Percentiles rank a stretch among this genome's conserved stretches.
Evolutionary conservation across 2,888 invertebrate species (phyloP).

Genomic region (Bhutanitis thaidina): DNA sequence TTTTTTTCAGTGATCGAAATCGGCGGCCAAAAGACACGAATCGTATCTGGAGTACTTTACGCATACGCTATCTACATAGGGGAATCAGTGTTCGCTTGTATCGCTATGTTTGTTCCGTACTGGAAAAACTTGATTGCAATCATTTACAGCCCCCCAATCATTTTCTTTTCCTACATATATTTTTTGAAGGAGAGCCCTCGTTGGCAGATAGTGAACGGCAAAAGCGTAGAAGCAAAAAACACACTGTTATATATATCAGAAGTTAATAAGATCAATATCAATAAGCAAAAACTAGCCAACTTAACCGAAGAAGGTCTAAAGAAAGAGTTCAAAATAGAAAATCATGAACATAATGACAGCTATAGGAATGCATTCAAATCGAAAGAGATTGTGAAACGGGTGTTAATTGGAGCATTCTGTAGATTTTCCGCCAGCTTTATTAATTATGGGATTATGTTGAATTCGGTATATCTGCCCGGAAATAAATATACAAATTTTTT

Average conservation of each 20-base stretch:
- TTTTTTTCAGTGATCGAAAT: conserved; percentile 54
- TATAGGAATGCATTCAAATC: conserved; percentile 44
- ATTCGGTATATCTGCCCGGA: conserved; percentile 60
- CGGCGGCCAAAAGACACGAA: conserved; percentile 40
- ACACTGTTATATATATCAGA: conserved; percentile 42
- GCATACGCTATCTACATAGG: conserved; percentile 55
- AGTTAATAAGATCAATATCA: conserved; percentile 48
- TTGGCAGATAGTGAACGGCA: conserved; percentile 59
- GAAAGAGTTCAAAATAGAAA: conserved; percentile 46
- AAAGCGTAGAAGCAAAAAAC: conserved; percentile 46
- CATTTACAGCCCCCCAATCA: conserved; percentile 49
- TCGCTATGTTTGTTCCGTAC: conserved; percentile 53
- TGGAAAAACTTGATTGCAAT: conserved; percentile 56
- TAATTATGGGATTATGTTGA: conserved; percentile 60
- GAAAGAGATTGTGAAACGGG: conserved; percentile 47
- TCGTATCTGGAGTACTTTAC: conserved; percentile 52
- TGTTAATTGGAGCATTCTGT: conserved; percentile 40
- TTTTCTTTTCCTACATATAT: conserved; percentile 45
- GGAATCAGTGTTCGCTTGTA: conserved; percentile 49
- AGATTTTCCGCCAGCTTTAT: conserved; percentile 57
- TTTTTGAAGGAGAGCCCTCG: conserved; percentile 56
- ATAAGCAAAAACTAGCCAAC: conserved; percentile 39
- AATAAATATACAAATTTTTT: conserved; percentile 60
- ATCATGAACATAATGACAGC: conserved; percentile 43
- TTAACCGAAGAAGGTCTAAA: conserved; percentile 43